These are phyloP conservation scores for Nomada goodeniana DNA, from an alignment of 2,888 invertebrate species.

Conservation along the genomic window DNA sequence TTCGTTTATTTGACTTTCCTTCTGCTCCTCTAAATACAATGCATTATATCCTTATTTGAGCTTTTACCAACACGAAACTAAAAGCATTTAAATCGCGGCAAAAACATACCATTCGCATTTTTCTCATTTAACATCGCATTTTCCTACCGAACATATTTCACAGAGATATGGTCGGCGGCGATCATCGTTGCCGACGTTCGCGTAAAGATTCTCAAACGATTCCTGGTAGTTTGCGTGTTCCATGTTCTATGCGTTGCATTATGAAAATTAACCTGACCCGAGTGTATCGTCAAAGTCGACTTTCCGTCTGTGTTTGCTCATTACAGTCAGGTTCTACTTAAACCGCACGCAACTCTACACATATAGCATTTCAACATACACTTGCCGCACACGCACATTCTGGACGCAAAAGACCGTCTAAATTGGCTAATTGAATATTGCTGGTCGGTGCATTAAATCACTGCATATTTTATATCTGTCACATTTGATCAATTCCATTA, in stretches of 20 bases:
- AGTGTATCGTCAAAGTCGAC: slow-evolving; percentile 20
- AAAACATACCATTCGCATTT: neutral
- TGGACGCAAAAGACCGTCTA: neutral
- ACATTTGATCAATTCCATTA: neutral
- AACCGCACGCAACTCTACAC: slow-evolving; percentile 7
- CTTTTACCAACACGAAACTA: too few relatives aligned
- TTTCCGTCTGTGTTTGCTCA: slow-evolving; percentile 39
- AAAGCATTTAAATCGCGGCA: neutral
- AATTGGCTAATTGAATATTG: neutral
- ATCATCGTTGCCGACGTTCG: slow-evolving; percentile 2
- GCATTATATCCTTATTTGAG: neutral
- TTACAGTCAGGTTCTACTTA: slow-evolving; percentile 22
- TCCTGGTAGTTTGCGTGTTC: slow-evolving; percentile 4
- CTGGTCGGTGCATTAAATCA: neutral
- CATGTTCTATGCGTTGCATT: slow-evolving; percentile 29
- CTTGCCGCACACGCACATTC: neutral
- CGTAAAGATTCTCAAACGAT: neutral
- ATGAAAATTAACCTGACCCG: slow-evolving; percentile 34
- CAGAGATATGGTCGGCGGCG: neutral
- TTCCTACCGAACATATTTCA: slow-evolving; percentile 19
- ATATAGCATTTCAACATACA: neutral
- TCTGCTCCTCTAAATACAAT: neutral
- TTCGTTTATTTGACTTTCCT: neutral
- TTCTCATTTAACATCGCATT: slow-evolving; percentile 19
- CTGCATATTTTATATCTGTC: neutral